These are phyloP conservation scores for Cyclura pinguis DNA, from an alignment of 2,797 vertebrate species.

Conservation along the genomic window DNA sequence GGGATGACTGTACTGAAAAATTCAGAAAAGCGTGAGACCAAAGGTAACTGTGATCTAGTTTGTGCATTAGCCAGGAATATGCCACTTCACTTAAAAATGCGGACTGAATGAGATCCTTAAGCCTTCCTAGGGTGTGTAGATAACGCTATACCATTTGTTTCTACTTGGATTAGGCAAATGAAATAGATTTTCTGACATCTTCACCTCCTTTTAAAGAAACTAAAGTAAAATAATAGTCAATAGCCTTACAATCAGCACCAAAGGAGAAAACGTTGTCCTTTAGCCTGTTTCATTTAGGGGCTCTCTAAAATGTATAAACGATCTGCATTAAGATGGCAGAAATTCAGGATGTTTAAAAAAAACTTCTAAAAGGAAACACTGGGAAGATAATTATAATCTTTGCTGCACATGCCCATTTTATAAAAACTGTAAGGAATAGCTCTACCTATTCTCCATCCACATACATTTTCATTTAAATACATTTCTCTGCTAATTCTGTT, in stretches of 20 bases:
- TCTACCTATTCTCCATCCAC: constrained; percentile 56
- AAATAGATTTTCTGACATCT: background rate
- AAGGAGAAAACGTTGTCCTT: constrained; percentile 35
- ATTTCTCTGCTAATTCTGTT: constrained; percentile 60
- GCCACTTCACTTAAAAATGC: background rate
- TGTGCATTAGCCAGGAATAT: background rate
- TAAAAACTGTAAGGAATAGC: constrained; percentile 34
- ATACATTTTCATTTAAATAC: constrained; percentile 67
- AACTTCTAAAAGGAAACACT: constrained; percentile 49
- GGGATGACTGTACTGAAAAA: background rate
- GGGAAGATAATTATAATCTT: constrained; percentile 58
- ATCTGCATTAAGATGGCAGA: constrained; percentile 60
- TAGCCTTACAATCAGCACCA: constrained; percentile 49
- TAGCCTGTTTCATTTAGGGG: constrained; percentile 60
- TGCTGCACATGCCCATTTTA: constrained; percentile 47
- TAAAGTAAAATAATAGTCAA: background rate
- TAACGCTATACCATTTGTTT: background rate
- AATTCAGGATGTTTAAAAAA: constrained; percentile 61
- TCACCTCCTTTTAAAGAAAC: background rate
- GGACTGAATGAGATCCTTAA: no score
- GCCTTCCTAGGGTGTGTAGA: no score
- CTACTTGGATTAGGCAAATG: background rate
- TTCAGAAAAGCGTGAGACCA: background rate
- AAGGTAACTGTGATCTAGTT: background rate
- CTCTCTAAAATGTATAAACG: constrained; percentile 58